Evolutionary conservation across 2,113 vertebrate genomes (phyloP), one percentile per base, ranked within the genome.

Genomic region (Neodon shergylaensis): DNA sequence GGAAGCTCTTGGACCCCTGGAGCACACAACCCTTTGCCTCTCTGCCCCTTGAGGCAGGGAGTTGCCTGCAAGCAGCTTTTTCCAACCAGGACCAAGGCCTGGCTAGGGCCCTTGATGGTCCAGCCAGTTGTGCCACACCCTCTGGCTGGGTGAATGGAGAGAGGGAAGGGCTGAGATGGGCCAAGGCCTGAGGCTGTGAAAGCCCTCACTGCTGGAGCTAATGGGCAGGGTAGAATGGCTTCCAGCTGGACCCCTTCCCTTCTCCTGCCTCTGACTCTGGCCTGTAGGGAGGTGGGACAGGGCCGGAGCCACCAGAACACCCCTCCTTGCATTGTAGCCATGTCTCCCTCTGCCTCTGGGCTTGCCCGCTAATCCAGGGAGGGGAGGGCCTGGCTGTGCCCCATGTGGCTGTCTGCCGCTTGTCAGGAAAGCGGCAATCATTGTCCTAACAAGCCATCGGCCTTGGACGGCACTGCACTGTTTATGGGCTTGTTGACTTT

Each of bases 61-160:
- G 95, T 95, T 88, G 72, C 91, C 85, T 1, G 21, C 36, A 86
- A 95, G 77, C 94, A 90, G 79, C 21, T 63, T 82, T 95, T 78
- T 94, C 95, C 91, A 90, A 42, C 92, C 47, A 70, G 82, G 76
- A 77, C 95, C 72, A 24, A 87, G 86, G 91, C 84, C 86, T n/a
- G 19, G 95, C 97, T 94, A 92, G 74, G 66, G 90, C 88, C 36
- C 63, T 33, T 49, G 31, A 68, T 49, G 63, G 83, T 73, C 70
- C 42, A 93, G 95, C 95, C 96, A 96, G 95, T 92, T 86, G 88
- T 52, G 92, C 72, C 96, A 31, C 96, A 88, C 97, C 97, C 97
- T 96, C 95, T 96, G 95, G 47, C 89, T 90, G 77, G 65, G 31
- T 79, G 61, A 88, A 68, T 58, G 44, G 39, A 61, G 19, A 84